Conservation (phyloP, 2,888 invertebrate genomes). For the Allygus modestus region DNA sequence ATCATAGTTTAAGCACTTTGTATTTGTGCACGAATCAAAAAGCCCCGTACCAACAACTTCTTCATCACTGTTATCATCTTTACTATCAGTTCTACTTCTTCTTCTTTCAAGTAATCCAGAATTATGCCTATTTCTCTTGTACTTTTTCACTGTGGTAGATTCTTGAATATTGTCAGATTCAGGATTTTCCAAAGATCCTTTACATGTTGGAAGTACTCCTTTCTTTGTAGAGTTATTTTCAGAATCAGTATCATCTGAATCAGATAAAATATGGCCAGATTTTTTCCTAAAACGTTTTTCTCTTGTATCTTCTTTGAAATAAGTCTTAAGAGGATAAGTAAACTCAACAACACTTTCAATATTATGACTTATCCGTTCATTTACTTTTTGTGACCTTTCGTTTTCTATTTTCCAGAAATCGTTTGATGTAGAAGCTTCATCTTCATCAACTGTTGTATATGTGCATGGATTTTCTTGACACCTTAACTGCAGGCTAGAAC, state of each 20-base stretch:
- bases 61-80: conserved; percentile 50
- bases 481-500: background rate
- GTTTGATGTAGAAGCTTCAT: background rate
- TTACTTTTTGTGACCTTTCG: background rate
- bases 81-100: conserved; percentile 39
- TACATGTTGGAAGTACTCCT: background rate
- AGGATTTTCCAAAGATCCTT: background rate
- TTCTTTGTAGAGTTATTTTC: background rate
- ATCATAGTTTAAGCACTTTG: conserved; percentile 22
- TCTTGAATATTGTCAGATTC: conserved; percentile 27
- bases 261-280: background rate
- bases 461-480: background rate
- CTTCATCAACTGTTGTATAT: background rate
- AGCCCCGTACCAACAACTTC: background rate
- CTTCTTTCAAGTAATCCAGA: conserved; percentile 37
- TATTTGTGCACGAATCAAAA: conserved; percentile 38
- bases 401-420: background rate
- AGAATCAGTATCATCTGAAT: conserved; percentile 50
- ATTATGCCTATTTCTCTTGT: conserved; percentile 40
- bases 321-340: conserved; percentile 43
- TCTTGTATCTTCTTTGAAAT: conserved; percentile 33
- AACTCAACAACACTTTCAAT: conserved; percentile 39
- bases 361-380: background rate
- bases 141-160: conserved; percentile 10
- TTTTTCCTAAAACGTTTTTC: conserved; percentile 18